Percentiles rank a stretch among this genome's conserved stretches.
These are phyloP conservation scores for Balearica regulorum DNA, from an alignment of 2,797 vertebrate species.

Conservation along the genomic window DNA sequence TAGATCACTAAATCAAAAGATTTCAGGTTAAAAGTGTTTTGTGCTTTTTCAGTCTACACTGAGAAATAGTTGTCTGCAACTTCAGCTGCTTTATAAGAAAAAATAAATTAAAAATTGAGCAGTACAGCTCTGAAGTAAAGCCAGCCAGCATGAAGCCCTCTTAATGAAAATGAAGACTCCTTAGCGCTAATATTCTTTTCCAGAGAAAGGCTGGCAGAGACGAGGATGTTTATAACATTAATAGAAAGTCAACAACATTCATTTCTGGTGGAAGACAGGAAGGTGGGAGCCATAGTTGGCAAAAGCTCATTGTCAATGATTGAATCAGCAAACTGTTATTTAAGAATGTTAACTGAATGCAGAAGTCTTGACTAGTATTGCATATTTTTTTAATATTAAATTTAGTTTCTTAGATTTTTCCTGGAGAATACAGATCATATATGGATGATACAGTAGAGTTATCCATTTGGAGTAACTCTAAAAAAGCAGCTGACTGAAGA, in stretches of 20 bases:
- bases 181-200: neutral
- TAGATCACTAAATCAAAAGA: neutral
- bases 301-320: neutral
- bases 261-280: neutral
- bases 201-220: neutral
- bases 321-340: neutral
- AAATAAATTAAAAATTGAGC: neutral
- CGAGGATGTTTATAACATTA: neutral
- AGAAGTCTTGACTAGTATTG: neutral
- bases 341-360: neutral
- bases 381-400: neutral
- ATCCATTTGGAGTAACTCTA: neutral
- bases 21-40: neutral
- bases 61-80: neutral
- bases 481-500: neutral
- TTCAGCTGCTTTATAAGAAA: neutral
- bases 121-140: neutral
- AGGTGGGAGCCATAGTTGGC: neutral
- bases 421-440: neutral
- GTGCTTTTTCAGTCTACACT: neutral
- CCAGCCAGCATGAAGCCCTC: neutral
- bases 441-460: neutral
- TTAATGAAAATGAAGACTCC: neutral
- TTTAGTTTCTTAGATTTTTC: neutral
- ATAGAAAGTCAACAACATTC: neutral